Evolutionary conservation across 2,797 vertebrate species (phyloP).

Genomic region (Catharus ustulatus): DNA sequence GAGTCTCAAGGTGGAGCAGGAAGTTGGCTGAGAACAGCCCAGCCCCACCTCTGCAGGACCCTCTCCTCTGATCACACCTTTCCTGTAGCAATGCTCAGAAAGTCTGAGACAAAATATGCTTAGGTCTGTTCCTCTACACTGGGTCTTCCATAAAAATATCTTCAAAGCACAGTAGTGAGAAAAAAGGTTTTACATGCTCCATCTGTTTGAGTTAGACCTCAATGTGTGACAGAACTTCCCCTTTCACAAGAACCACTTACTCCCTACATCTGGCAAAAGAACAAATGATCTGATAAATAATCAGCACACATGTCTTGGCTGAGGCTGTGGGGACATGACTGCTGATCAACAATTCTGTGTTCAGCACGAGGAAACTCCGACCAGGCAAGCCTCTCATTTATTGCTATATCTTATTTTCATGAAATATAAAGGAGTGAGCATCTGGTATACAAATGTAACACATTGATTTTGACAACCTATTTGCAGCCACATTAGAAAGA

Average conservation of each 20-base stretch:
- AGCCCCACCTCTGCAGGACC: background rate
- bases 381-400: background rate
- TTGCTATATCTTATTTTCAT: background rate
- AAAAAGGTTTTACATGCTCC: background rate
- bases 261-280: background rate
- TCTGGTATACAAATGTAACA: background rate
- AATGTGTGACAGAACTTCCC: fast-evolving
- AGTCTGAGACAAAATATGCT: background rate
- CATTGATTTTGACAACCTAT: background rate
- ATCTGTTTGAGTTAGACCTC: background rate
- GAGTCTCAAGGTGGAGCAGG: background rate
- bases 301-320: background rate
- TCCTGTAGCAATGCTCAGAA: background rate
- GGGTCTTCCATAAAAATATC: background rate
- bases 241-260: background rate
- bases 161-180: background rate
- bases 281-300: background rate
- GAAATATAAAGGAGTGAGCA: background rate
- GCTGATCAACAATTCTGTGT: background rate
- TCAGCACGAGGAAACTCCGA: background rate
- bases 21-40: background rate
- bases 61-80: background rate
- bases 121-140: background rate
- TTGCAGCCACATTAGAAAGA: background rate
- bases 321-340: background rate